Percentiles rank a stretch among this genome's conserved stretches.
Conservation (phyloP, 30 jellyfish, hydroid and myxozoan genomes). For the Aurelia aurita region DNA sequence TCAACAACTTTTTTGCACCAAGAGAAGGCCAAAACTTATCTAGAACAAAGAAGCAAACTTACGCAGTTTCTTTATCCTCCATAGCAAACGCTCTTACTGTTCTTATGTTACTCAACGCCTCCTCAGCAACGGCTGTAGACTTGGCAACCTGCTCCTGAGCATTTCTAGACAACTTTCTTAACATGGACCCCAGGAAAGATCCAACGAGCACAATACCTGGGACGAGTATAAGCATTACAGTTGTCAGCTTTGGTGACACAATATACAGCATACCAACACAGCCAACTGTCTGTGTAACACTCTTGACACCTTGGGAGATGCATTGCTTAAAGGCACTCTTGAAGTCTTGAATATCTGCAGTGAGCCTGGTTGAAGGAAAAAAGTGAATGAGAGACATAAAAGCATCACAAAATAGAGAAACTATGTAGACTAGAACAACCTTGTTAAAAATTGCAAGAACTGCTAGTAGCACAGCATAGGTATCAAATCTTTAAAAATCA, state of each 20-base stretch:
- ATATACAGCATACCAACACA: slow-evolving; percentile 85
- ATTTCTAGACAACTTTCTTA: slow-evolving; percentile 80
- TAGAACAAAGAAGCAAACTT: not conserved
- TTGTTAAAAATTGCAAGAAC: no score
- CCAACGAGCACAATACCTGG: slow-evolving; percentile 94
- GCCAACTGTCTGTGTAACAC: slow-evolving; percentile 95
- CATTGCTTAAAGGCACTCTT: slow-evolving; percentile 97
- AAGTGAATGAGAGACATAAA: not conserved
- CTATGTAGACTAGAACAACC: no score
- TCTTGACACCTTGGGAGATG: slow-evolving; percentile 96
- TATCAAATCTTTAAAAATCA: no score
- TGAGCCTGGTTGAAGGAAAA: slow-evolving; percentile 47
- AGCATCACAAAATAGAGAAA: not conserved
- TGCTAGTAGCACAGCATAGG: no score
- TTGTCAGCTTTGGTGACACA: slow-evolving; percentile 92
- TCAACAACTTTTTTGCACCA: no score
- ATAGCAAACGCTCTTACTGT: slow-evolving; percentile 99
- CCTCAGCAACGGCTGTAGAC: slow-evolving; percentile 97
- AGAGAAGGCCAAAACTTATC: no score
- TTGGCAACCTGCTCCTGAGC: slow-evolving; percentile 97
- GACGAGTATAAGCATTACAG: slow-evolving; percentile 78
- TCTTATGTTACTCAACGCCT: slow-evolving; percentile 91
- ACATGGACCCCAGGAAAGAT: slow-evolving; percentile 84
- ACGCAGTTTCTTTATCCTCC: slow-evolving; percentile 92
- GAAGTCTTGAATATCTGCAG: slow-evolving; percentile 97